Evolutionary conservation across 1,140 invertebrate genomes (phyloP).

Genomic region (Meloidogyne hapla): DNA sequence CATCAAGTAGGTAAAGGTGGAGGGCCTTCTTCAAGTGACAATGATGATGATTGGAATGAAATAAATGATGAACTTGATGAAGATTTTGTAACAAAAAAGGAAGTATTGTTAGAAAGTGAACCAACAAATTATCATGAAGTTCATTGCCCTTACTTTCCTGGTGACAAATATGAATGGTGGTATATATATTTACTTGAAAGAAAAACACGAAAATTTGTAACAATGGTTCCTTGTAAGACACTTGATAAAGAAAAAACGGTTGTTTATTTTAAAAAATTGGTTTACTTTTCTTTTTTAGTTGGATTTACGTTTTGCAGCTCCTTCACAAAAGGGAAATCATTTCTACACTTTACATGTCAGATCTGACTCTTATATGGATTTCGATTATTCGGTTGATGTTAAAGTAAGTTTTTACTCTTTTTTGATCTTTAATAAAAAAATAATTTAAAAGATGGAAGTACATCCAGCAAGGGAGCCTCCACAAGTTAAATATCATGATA

Average conservation of each 20-base stretch:
- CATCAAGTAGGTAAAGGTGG: conserved; percentile 26
- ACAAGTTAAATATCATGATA: conserved; percentile 49
- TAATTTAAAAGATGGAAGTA: conserved; percentile 45
- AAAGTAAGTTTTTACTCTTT: conserved; percentile 40
- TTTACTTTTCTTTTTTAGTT: conserved; percentile 70
- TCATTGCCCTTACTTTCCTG: conserved; percentile 90
- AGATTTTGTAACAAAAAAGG: conserved; percentile 42
- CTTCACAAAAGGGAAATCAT: conserved; percentile 84
- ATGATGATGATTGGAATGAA: conserved; percentile 33
- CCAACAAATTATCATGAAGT: conserved; percentile 80
- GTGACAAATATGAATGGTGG: conserved; percentile 98
- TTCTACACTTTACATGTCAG: conserved; percentile 88
- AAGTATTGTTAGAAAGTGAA: conserved; percentile 66
- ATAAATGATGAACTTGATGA: conserved; percentile 34
- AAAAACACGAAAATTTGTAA: conserved; percentile 83
- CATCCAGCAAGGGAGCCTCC: conserved; percentile 44
- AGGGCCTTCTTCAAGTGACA: conserved; percentile 24
- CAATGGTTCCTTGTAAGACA: conserved; percentile 80
- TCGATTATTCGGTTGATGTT: conserved; percentile 64
- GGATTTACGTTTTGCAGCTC: conserved; percentile 91
- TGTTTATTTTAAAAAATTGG: conserved; percentile 11
- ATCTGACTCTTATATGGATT: conserved; percentile 83
- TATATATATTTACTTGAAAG: conserved; percentile 95
- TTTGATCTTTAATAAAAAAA: background rate
- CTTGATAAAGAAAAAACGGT: conserved; percentile 67